Percentiles rank a stretch among this genome's conserved stretches.
phyloP scores from a whole-genome alignment of 1,140 invertebrate species.

The Apis dorsata region DNA sequence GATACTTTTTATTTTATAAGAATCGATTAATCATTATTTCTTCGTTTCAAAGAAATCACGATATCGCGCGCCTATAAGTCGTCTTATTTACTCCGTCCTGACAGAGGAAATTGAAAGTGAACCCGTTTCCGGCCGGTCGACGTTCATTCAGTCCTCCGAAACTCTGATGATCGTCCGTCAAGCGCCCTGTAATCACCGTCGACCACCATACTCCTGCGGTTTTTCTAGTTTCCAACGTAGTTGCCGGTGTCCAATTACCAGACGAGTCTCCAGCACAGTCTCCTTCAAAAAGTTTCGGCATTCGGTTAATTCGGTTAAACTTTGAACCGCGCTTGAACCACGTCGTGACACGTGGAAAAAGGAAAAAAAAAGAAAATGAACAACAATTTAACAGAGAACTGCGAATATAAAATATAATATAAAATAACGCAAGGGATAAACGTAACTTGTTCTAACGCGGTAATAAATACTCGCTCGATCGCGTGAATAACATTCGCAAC shows the following conservation, averaged over 20 bases:
- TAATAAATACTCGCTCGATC: neutral
- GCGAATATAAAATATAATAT: no score
- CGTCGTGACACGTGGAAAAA: no score
- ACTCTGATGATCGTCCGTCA: slow-evolving; percentile 27
- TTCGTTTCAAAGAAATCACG: no score
- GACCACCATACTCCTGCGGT: slow-evolving; percentile 50
- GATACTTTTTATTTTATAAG: no score
- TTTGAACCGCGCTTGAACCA: no score
- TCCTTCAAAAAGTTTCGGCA: neutral
- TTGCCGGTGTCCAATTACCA: slow-evolving; percentile 49
- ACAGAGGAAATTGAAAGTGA: slow-evolving; percentile 46
- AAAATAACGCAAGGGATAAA: no score
- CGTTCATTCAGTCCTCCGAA: slow-evolving; percentile 27
- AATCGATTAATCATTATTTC: no score
- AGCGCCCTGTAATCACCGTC: slow-evolving; percentile 62
- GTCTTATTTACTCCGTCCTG: neutral
- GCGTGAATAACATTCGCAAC: slow-evolving; percentile 6
- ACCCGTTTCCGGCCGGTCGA: slow-evolving; percentile 49
- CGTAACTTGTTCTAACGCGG: no score
- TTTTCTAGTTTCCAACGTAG: slow-evolving; percentile 61
- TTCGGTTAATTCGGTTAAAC: no score
- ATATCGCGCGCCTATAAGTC: neutral
- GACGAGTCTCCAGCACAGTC: neutral
- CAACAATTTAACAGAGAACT: no score
- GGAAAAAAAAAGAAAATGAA: no score